Percentiles rank a stretch among this genome's conserved stretches.
Evolutionary conservation across 2,888 invertebrate genomes (phyloP).

Genomic region (Cabera pusaria): DNA sequence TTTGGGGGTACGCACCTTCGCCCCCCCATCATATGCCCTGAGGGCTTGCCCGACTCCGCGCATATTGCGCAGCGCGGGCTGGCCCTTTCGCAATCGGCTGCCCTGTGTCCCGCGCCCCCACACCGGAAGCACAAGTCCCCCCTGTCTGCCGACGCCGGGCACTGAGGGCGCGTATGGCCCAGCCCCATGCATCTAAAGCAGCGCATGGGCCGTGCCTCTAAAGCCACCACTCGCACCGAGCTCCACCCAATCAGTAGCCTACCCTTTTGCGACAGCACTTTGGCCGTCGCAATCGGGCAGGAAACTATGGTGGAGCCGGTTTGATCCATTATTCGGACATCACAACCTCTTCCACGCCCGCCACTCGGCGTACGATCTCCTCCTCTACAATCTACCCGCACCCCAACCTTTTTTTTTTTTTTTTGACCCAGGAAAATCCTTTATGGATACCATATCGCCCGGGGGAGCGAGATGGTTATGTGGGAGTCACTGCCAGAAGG

Average conservation of each 20-base stretch:
- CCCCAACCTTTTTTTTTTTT: slow-evolving; percentile 2
- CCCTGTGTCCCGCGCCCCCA: slow-evolving; percentile 23
- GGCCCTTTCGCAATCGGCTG: slow-evolving; percentile 11
- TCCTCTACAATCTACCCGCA: neutral
- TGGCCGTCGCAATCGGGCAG: slow-evolving; percentile 23
- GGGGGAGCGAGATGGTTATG: too few relatives aligned
- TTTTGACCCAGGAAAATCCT: too few relatives aligned
- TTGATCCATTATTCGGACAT: neutral
- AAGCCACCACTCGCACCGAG: slow-evolving; percentile 12
- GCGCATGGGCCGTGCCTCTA: slow-evolving; percentile 8
- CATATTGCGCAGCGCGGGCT: slow-evolving; percentile 21
- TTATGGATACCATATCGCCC: too few relatives aligned
- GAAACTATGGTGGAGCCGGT: slow-evolving; percentile 1
- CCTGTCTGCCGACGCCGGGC: neutral
- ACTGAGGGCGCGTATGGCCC: slow-evolving; percentile 18
- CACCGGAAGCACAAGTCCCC: slow-evolving; percentile 26
- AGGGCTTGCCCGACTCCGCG: slow-evolving; percentile 7
- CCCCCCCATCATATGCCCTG: slow-evolving; percentile 2
- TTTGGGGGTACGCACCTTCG: slow-evolving; percentile 4
- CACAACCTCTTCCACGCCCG: too few relatives aligned
- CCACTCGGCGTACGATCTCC: too few relatives aligned
- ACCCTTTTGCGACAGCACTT: slow-evolving; percentile 12
- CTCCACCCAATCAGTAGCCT: slow-evolving; percentile 25
- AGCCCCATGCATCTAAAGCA: slow-evolving; percentile 21
- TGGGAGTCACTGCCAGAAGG: too few relatives aligned